Conservation (phyloP, 1,140 invertebrate genomes). For the Catajapyx aquilonaris region DNA sequence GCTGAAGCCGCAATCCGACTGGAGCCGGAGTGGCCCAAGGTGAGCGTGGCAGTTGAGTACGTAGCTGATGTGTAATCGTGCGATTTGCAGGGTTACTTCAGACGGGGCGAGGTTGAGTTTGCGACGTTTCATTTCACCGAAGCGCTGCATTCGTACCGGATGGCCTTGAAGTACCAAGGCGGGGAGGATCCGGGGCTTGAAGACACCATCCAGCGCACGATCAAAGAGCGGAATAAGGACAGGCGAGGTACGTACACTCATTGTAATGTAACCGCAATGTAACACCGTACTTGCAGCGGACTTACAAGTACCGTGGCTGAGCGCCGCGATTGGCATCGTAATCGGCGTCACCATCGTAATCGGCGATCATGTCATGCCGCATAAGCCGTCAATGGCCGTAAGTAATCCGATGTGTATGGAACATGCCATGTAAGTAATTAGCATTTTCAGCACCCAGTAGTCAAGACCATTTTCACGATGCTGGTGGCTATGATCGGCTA, state of each 20-base stretch:
- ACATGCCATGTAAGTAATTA: too few species aligned
- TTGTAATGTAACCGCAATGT: background rate
- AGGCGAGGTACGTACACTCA: conserved; percentile 22
- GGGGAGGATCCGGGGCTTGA: conserved; percentile 41
- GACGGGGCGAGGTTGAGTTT: conserved; percentile 54
- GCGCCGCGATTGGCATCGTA: conserved; percentile 46
- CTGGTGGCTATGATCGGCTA: conserved; percentile 34
- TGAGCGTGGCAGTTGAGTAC: conserved; percentile 17
- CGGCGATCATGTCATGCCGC: conserved; percentile 39
- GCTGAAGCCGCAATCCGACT: conserved; percentile 48
- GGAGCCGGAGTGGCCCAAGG: conserved; percentile 60
- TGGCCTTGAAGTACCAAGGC: conserved; percentile 35
- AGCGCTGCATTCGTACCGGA: conserved; percentile 46
- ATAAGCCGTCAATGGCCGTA: conserved; percentile 41
- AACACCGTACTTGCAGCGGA: conserved; percentile 29
- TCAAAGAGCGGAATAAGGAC: conserved; percentile 32
- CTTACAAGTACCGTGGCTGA: conserved; percentile 50
- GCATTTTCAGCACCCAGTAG: conserved; percentile 28
- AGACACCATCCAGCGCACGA: conserved; percentile 37
- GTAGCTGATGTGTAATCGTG: background rate
- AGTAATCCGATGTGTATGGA: conserved; percentile 17
- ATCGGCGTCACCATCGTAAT: conserved; percentile 46
- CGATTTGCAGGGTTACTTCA: conserved; percentile 45
- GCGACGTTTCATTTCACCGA: conserved; percentile 41
- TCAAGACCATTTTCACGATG: conserved; percentile 34